Conservation (phyloP, 2,797 vertebrate species). For the Sitta carolinensis region DNA sequence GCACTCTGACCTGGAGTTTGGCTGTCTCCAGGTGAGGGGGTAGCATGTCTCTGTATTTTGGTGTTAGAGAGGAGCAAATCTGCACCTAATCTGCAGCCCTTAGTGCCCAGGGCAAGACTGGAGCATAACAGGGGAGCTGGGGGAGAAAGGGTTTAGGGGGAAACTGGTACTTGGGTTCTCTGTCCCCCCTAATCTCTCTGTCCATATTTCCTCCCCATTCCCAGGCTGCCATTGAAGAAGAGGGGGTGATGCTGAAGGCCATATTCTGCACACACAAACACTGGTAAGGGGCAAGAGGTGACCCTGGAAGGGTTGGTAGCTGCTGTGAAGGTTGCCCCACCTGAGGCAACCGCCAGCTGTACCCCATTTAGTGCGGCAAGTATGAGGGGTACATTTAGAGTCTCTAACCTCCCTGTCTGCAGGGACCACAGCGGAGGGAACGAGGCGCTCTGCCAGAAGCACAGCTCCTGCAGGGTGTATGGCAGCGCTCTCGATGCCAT, state of each 20-base stretch:
- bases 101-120: background rate
- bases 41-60: background rate
- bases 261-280: conserved; percentile 98
- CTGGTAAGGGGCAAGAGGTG: conserved; percentile 81
- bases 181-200: background rate
- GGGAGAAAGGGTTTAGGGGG: background rate
- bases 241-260: conserved; percentile 88
- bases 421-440: conserved; percentile 83
- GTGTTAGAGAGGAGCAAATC: background rate
- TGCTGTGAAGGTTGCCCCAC: background rate
- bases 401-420: background rate
- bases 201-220: background rate
- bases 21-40: background rate
- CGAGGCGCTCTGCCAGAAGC: conserved; percentile 79
- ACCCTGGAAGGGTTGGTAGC: too few relatives aligned
- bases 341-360: background rate
- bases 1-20: accelerated
- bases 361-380: too few relatives aligned
- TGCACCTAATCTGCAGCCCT: background rate
- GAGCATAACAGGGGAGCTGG: background rate
- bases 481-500: conserved; percentile 90
- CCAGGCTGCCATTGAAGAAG: conserved; percentile 87
- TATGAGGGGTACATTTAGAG: too few relatives aligned
- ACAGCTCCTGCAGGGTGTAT: conserved; percentile 88
- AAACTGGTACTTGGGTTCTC: background rate